Base-by-base conservation (phyloP, 2,797 vertebrate genomes). In the Poeciliopsis presidionis region DNA sequence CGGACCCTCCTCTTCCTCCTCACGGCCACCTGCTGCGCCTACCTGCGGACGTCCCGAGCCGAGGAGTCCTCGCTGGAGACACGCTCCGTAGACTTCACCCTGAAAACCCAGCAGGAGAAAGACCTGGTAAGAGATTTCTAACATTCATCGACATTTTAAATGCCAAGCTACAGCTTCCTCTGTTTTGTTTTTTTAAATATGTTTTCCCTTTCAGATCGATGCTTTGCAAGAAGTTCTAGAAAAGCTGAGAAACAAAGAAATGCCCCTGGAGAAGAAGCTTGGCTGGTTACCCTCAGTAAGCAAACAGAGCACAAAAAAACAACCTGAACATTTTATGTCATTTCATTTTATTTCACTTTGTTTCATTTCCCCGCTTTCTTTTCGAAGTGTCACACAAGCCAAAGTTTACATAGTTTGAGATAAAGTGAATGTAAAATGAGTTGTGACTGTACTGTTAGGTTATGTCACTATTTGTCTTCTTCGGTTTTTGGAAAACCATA, bases 251-350 rank as follows among this genome's bases (percentile, higher is more conserved):
- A 96, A 86, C 88, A 94, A 95, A 90, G 94, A 95, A 70, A 95
- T 93, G 86, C 96, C 95, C 0, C 86, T 88, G 7, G 96, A 96
- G 92, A 97, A 97, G 81, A 96, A 96, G 75, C 93, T 95, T 39
- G 96, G 96, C 86, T 96, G 96, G 96, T 90, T 97, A 75, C 96
- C 96, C 46, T 95, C 88, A 79, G 96, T 97, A 90, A 76, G 95
- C 87, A 51, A 75, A 72, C 65, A 13, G 39, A 25, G 22, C 36
- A 67, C 61, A 41, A 67, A 41, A 41, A 20, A 39, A 41, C 39
- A 41, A 67, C 39, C 9, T 22, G 11, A 39, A 39, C 61, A 20
- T 39, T 39, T 39, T 39, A 39, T 39, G 4, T 39, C 36, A 11
- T 65, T 65, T 65, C 6, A 39, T 36, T 65, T 22, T 65, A 20